Percentiles rank a stretch among this genome's conserved stretches.
These are phyloP conservation scores for Xanthia togata DNA, from an alignment of 2,888 invertebrate species.

Conservation along the genomic window DNA sequence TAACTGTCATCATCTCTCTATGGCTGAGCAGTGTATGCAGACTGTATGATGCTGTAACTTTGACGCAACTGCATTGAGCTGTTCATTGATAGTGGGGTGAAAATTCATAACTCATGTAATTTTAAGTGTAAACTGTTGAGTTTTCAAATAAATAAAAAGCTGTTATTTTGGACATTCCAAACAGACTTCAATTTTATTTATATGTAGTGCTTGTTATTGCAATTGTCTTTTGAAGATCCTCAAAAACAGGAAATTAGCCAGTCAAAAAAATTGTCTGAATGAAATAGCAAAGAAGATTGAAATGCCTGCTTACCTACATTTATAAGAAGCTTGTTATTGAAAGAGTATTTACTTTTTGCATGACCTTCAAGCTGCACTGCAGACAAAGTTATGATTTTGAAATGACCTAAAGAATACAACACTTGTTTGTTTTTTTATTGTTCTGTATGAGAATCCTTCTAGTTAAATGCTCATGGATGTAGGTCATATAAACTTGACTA, in stretches of 20 bases:
- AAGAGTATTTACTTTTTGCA: conserved; percentile 1
- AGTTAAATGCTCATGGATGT: conserved; percentile 16
- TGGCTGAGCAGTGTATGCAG: too few relatives aligned
- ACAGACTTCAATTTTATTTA: too few relatives aligned
- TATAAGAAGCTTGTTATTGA: background rate
- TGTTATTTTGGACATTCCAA: too few relatives aligned
- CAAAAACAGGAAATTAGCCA: background rate
- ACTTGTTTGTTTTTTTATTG: conserved; percentile 13
- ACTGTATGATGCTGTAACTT: too few relatives aligned
- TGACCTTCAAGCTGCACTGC: conserved; percentile 31
- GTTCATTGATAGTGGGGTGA: too few relatives aligned
- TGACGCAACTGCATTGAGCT: too few relatives aligned
- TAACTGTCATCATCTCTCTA: too few relatives aligned
- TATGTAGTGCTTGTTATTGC: background rate
- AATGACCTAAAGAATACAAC: conserved; percentile 27
- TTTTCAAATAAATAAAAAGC: too few relatives aligned
- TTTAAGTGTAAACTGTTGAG: too few relatives aligned
- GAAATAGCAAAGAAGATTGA: background rate
- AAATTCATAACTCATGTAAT: too few relatives aligned
- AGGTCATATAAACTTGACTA: conserved; percentile 4
- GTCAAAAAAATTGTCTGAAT: background rate
- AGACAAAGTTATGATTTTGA: conserved; percentile 32
- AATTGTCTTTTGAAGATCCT: background rate
- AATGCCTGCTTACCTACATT: background rate
- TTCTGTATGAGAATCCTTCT: conserved; percentile 1